Evolutionary conservation across 1,140 invertebrate species (phyloP).

Genomic region (Drosophila watanabei): DNA sequence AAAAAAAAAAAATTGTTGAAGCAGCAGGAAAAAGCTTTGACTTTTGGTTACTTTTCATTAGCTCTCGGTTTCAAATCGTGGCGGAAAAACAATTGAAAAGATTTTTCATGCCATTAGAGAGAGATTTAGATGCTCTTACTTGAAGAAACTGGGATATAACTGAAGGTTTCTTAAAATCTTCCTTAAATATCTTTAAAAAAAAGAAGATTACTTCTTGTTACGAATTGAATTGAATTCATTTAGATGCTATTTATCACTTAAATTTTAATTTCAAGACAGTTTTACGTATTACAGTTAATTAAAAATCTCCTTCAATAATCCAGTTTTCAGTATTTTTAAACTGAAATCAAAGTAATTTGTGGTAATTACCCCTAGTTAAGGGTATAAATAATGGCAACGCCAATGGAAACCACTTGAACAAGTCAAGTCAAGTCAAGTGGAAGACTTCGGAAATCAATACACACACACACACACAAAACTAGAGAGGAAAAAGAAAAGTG

Average conservation of each 20-base stretch:
- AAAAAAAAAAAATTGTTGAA: slow-evolving; percentile 11
- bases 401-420: slow-evolving; percentile 64
- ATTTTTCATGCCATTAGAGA: background rate
- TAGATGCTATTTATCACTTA: background rate
- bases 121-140: slow-evolving; percentile 8
- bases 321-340: background rate
- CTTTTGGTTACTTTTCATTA: slow-evolving; percentile 53
- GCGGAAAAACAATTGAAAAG: slow-evolving; percentile 30
- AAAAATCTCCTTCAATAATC: background rate
- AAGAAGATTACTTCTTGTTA: background rate
- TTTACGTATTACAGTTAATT: too few species aligned
- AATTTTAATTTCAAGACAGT: background rate
- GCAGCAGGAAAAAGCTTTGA: slow-evolving; percentile 42
- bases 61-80: slow-evolving; percentile 21
- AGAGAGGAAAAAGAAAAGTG: slow-evolving; percentile 1
- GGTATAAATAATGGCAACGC: slow-evolving; percentile 59
- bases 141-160: background rate
- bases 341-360: slow-evolving; percentile 11
- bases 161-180: background rate
- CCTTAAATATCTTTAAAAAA: too few species aligned
- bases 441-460: slow-evolving; percentile 78
- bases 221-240: background rate
- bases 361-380: slow-evolving; percentile 42
- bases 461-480: slow-evolving; percentile 31
- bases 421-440: slow-evolving; percentile 66